Percentiles rank a stretch among this genome's conserved stretches.
phyloP scores from a whole-genome alignment of 2,113 vertebrate species.

The Oxyruncus cristatus region DNA sequence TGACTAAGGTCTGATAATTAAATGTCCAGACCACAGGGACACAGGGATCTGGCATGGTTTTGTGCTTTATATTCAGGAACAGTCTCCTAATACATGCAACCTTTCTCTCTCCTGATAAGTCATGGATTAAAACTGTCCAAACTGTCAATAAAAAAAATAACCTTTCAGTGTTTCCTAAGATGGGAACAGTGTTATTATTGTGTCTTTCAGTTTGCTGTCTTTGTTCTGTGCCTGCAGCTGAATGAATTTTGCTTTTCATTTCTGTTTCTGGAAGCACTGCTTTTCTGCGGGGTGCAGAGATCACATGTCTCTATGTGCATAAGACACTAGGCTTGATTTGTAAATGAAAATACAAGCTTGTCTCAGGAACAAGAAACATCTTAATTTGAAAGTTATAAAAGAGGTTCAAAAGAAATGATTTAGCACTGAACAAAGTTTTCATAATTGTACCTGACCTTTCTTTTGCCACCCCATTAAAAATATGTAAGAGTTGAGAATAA shows the following conservation, averaged over 20 bases:
- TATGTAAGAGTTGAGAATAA: background rate
- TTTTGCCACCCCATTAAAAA: background rate
- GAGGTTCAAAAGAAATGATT: background rate
- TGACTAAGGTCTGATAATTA: background rate
- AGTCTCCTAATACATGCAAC: background rate
- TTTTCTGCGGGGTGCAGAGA: conserved; percentile 35
- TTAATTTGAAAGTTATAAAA: background rate
- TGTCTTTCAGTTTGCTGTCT: conserved; percentile 39
- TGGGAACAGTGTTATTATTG: conserved; percentile 56
- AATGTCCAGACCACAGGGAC: background rate
- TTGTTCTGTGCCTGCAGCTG: conserved; percentile 43
- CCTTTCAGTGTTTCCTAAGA: background rate
- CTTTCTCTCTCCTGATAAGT: background rate
- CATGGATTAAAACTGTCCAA: conserved; percentile 1
- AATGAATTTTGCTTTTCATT: conserved; percentile 60
- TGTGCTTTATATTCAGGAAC: conserved; percentile 5
- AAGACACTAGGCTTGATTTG: conserved; percentile 1
- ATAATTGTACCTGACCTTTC: background rate
- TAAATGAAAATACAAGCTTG: background rate
- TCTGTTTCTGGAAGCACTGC: conserved; percentile 26
- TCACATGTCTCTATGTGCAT: conserved; percentile 27
- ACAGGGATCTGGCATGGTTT: background rate
- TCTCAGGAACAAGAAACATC: background rate
- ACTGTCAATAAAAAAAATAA: background rate
- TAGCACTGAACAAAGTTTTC: background rate